A percentile compares a stretch with the other conserved stretches of the same genome.
phyloP scores from a whole-genome alignment of 2,113 vertebrate genomes.

The Candoia aspera region DNA sequence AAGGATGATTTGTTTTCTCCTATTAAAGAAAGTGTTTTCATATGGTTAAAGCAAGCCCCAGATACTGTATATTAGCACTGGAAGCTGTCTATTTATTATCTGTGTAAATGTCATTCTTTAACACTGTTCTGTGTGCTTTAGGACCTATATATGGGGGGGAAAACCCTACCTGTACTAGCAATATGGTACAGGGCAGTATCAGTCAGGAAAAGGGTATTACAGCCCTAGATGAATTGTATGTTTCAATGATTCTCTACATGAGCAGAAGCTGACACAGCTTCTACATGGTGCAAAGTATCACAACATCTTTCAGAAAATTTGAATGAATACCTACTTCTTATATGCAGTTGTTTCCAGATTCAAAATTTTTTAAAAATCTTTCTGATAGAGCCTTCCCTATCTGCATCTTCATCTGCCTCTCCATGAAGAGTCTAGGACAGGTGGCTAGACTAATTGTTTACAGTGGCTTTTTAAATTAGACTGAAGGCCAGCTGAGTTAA shows the following conservation, averaged over 20 bases:
- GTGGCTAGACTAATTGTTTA: no score
- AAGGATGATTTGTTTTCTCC: slow-evolving; percentile 32
- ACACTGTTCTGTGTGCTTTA: background rate
- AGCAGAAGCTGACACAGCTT: background rate
- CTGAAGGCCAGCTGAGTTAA: no score
- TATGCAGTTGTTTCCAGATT: no score
- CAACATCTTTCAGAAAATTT: no score
- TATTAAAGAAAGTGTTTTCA: rapidly evolving
- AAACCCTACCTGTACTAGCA: background rate
- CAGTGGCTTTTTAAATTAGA: no score
- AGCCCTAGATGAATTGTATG: background rate
- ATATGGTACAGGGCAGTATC: background rate
- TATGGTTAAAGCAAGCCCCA: background rate
- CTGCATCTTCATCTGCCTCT: no score
- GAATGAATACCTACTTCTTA: no score
- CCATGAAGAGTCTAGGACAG: no score
- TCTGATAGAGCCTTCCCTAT: no score
- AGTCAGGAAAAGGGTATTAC: background rate
- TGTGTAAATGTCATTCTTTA: background rate
- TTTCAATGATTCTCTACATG: background rate
- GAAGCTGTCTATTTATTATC: background rate
- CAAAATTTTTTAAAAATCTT: no score
- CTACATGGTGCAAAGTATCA: background rate
- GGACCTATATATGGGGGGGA: background rate
- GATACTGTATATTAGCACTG: slow-evolving; percentile 14